Base-by-base conservation (phyloP, 2,888 invertebrate species). In the Lysandra bellargus region DNA sequence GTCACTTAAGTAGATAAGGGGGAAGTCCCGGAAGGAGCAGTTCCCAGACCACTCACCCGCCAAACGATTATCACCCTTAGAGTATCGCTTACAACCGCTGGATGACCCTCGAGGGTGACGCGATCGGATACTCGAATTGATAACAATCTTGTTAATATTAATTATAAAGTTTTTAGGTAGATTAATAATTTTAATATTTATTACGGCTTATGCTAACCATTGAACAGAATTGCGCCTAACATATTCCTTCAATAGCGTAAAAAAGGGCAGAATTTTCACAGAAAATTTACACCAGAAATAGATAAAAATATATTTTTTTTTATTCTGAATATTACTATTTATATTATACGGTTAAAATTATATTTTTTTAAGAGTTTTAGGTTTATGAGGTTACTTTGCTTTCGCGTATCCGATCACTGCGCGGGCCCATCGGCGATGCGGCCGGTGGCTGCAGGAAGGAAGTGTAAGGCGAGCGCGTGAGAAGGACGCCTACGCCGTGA, bases 381-480 rank as follows among this genome's bases (percentile, higher is more conserved):
- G 6, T 33, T 33, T 23, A 53, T 60, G 6, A 40, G 12, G 49
- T 72, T 61, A 69, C 57, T n/a, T 75, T 80, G 40, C 40, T 73
- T 72, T 78, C 53, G 75, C 53, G 85, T 88, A 89, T 89, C 87
- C 86, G 86, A 88, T 85, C 88, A 83, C 82, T 84, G 87, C 87
- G 88, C 86, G 85, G 85, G 86, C 87, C 85, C 86, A 84, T 73
- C 79, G 83, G 80, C 80, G 78, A 80, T 80, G 80, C 81, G 80
- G 73, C 79, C 80, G 83, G 83, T 83, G 83, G 84, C 81, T 84
- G 88, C 91, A 91, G 94, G 94, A 94, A 94, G 94, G 94, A 94
- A 94, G 90, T 88, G 94, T 91, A 94, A 94, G 91, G 86, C 89
- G 91, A 93, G 85, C 88, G 88, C 94, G 94, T 94, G 94, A 89